phyloP scores from a whole-genome alignment of 2,797 vertebrate species.

The Iguana delicatissima region DNA sequence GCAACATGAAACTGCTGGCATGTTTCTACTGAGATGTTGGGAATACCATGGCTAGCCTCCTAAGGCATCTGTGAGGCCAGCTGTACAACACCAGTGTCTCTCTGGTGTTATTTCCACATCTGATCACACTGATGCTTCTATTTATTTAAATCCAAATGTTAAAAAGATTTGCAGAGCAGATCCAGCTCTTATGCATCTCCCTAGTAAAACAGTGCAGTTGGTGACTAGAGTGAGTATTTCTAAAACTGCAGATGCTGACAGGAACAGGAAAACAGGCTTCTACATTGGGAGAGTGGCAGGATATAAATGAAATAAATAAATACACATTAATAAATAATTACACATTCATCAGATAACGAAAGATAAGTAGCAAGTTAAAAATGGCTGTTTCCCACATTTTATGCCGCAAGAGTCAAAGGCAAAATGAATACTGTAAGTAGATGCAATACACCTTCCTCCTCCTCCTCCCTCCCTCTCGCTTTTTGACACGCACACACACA shows the following conservation, averaged over 20 bases:
- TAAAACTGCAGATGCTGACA: background rate
- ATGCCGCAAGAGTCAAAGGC: background rate
- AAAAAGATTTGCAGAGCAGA: background rate
- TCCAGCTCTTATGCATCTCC: background rate
- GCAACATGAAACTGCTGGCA: background rate
- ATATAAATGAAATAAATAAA: no score
- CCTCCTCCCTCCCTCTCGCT: background rate
- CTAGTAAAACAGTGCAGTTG: background rate
- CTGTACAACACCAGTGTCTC: background rate
- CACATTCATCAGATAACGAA: background rate
- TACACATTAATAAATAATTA: background rate
- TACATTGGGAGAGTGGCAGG: background rate
- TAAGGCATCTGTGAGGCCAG: background rate
- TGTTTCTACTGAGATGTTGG: background rate
- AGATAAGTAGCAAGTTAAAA: slow-evolving; percentile 11
- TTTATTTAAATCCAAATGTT: slow-evolving; percentile 7
- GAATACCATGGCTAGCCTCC: background rate
- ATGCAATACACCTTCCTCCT: background rate
- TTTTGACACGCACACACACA: background rate
- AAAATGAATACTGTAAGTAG: background rate
- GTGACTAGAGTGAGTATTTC: background rate
- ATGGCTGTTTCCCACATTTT: background rate
- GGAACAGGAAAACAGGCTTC: background rate
- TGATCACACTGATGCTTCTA: background rate
- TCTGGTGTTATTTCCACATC: background rate